Percentiles rank a stretch among this genome's conserved stretches.
phyloP scores from a whole-genome alignment of 2,888 invertebrate genomes.

The Spialia ferax region DNA sequence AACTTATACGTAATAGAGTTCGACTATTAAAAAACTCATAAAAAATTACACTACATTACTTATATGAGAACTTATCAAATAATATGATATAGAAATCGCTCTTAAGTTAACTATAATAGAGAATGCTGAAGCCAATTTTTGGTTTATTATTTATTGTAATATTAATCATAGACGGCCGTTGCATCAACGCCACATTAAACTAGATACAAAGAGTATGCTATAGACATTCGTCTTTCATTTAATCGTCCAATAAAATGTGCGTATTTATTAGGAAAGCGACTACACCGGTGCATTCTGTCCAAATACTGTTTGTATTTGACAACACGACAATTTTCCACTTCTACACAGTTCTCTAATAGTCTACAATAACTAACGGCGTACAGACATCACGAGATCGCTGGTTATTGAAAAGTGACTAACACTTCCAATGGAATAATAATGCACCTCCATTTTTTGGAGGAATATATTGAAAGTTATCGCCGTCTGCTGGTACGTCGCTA shows the following conservation, averaged over 20 bases:
- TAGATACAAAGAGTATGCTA: slow-evolving; percentile 46
- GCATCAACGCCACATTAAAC: slow-evolving; percentile 65
- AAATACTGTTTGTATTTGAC: background rate
- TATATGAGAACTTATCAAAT: slow-evolving; percentile 65
- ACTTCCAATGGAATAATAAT: background rate
- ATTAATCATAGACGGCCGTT: slow-evolving; percentile 45
- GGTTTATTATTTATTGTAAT: slow-evolving; percentile 71
- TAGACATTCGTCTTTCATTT: background rate
- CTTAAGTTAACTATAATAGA: slow-evolving; percentile 69
- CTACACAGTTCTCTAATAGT: background rate
- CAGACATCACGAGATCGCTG: background rate
- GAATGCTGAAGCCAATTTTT: slow-evolving; percentile 81
- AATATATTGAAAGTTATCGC: background rate
- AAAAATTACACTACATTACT: slow-evolving; percentile 66
- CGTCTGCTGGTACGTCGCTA: background rate
- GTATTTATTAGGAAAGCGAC: slow-evolving; percentile 24
- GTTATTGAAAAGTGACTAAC: too few relatives aligned
- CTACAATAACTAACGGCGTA: background rate
- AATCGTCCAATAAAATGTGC: slow-evolving; percentile 3
- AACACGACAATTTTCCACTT: background rate
- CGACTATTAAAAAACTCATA: slow-evolving; percentile 51
- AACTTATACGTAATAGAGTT: slow-evolving; percentile 27
- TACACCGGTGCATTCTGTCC: background rate
- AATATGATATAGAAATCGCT: slow-evolving; percentile 79
- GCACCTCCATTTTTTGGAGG: background rate